These are phyloP conservation scores for Neomonachus schauinslandi DNA, from an alignment of 2,113 vertebrate species.

Conservation along the genomic window DNA sequence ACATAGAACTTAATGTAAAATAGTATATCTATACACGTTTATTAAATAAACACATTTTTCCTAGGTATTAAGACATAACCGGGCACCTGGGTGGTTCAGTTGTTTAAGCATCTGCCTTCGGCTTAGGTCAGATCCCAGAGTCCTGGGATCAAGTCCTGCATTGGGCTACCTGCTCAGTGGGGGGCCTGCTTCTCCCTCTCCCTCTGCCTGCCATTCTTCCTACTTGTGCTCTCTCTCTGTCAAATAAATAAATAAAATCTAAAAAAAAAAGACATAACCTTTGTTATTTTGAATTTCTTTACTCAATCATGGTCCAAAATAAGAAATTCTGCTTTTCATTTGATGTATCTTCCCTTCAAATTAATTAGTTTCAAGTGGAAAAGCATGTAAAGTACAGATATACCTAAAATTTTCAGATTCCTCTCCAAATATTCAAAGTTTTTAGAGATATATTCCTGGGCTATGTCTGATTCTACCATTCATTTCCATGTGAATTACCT, in stretches of 20 bases:
- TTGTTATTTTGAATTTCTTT: not conserved
- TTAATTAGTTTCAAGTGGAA: not conserved
- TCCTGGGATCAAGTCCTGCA: no score
- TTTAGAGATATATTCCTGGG: not conserved
- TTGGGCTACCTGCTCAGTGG: no score
- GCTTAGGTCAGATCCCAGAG: no score
- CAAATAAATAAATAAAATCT: no score
- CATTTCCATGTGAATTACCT: slow-evolving; percentile 46
- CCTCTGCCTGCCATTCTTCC: no score
- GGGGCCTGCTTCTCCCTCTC: no score
- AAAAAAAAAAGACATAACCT: not conserved
- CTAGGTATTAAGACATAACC: not conserved
- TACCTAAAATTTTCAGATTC: not conserved
- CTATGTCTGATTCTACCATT: not conserved
- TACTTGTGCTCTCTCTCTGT: no score
- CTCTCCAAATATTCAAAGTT: not conserved
- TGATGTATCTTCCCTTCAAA: not conserved
- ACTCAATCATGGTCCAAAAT: not conserved
- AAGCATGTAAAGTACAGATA: not conserved
- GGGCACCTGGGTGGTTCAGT: no score
- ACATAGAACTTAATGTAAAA: not conserved
- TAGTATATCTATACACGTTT: not conserved
- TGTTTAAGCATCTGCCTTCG: no score
- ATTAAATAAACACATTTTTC: not conserved
- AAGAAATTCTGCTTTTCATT: not conserved